Conservation (phyloP, 2,888 invertebrate genomes). For the Oxytorus armatus region DNA sequence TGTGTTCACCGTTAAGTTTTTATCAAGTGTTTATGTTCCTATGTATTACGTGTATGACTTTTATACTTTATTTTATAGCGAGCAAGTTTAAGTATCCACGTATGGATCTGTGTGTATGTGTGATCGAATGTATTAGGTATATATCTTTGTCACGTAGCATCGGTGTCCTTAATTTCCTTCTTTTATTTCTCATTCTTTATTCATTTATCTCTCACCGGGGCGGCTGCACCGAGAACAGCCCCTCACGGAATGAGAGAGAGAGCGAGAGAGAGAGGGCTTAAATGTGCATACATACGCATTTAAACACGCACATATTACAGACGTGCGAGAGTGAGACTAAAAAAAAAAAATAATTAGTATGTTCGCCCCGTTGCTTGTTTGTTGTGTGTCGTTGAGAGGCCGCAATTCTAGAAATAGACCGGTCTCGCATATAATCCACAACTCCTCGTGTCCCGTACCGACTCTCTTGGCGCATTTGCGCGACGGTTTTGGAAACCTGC, state of each 20-base stretch:
- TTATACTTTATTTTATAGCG: background rate
- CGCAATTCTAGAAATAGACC: slow-evolving; percentile 82
- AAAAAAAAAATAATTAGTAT: slow-evolving; percentile 83
- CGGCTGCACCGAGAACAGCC: slow-evolving; percentile 50
- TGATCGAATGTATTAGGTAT: background rate
- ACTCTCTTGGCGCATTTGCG: slow-evolving; percentile 76
- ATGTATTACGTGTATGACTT: slow-evolving; percentile 44
- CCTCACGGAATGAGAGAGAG: slow-evolving; percentile 24
- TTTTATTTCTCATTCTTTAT: slow-evolving; percentile 66
- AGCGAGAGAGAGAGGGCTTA: slow-evolving; percentile 23
- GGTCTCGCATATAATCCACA: slow-evolving; percentile 76
- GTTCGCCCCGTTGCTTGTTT: slow-evolving; percentile 72
- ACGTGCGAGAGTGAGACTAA: slow-evolving; percentile 70
- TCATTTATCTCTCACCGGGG: slow-evolving; percentile 63
- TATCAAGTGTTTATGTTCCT: slow-evolving; percentile 55
- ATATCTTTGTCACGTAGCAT: slow-evolving; percentile 56
- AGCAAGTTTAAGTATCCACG: background rate
- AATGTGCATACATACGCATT: slow-evolving; percentile 6
- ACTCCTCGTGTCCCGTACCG: slow-evolving; percentile 54
- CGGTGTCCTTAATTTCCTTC: slow-evolving; percentile 68
- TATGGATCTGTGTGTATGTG: background rate
- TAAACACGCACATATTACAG: slow-evolving; percentile 13
- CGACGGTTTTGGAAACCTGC: slow-evolving; percentile 82
- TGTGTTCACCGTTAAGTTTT: slow-evolving; percentile 41
- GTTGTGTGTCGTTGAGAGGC: slow-evolving; percentile 65